These are phyloP conservation scores for Candidula unifasciata DNA, from an alignment of 2,888 invertebrate species.

Conservation along the genomic window DNA sequence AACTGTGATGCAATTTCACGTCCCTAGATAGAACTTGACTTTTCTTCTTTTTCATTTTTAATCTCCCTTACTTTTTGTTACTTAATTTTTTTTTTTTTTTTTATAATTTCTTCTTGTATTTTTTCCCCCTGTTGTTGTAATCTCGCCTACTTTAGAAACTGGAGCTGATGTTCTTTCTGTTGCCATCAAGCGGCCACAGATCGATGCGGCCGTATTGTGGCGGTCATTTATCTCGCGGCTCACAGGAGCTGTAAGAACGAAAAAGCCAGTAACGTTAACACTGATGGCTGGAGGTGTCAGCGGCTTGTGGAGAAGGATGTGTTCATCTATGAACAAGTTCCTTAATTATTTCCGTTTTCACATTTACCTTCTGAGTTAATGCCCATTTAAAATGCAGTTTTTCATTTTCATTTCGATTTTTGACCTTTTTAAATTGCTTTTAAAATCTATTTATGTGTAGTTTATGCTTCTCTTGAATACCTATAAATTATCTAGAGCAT, in stretches of 20 bases:
- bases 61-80: too few relatives aligned
- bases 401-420: neutral
- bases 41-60: neutral
- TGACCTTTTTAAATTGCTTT: neutral
- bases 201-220: constrained; percentile 27
- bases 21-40: constrained; percentile 21
- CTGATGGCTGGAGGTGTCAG: constrained; percentile 1
- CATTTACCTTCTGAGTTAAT: constrained; percentile 11
- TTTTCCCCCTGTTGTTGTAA: too few relatives aligned
- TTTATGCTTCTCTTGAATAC: too few relatives aligned
- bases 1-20: constrained; percentile 46
- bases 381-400: neutral
- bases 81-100: too few relatives aligned
- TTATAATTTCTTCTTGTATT: too few relatives aligned
- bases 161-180: constrained; percentile 8
- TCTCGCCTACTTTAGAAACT: neutral
- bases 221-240: constrained; percentile 28
- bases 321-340: constrained; percentile 32
- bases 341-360: constrained; percentile 27
- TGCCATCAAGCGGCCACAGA: constrained; percentile 10
- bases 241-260: constrained; percentile 30
- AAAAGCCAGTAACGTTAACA: constrained; percentile 26
- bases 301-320: neutral
- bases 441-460: neutral
- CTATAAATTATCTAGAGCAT: too few relatives aligned